Evolutionary conservation across 2,113 vertebrate genomes (phyloP).

Genomic region (Argyrosomus japonicus): DNA sequence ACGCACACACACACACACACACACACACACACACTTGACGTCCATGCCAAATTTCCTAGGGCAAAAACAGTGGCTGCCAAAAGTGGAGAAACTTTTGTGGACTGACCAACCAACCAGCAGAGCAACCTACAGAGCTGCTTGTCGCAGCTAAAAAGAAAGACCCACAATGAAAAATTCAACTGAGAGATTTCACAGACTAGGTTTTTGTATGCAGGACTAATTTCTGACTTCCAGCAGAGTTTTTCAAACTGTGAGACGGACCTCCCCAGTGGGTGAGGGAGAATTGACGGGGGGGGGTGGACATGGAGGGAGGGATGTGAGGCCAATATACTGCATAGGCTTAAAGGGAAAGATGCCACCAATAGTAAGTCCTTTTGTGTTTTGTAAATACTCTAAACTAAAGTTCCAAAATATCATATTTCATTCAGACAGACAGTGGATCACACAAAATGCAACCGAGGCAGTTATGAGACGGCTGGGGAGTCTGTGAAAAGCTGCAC

Average conservation of each 20-base stretch:
- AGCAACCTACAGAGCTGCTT: too few relatives aligned
- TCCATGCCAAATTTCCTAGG: too few relatives aligned
- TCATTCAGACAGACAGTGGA: neutral
- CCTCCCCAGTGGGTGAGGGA: neutral
- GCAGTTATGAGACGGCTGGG: neutral
- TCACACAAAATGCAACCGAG: constrained; percentile 4
- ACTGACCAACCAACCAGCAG: too few relatives aligned
- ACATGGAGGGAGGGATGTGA: neutral
- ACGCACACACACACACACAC: too few relatives aligned
- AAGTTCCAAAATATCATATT: neutral
- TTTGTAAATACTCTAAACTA: neutral
- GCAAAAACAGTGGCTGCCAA: too few relatives aligned
- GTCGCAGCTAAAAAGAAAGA: too few relatives aligned
- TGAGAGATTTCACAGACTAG: neutral
- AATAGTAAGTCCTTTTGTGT: neutral
- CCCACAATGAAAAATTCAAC: too few relatives aligned
- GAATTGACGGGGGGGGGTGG: neutral
- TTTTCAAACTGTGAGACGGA: neutral
- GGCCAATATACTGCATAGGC: neutral
- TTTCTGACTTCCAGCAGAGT: neutral
- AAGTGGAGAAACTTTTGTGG: too few relatives aligned
- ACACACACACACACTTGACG: too few relatives aligned
- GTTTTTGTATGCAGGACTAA: neutral
- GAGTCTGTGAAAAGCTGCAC: constrained; percentile 15
- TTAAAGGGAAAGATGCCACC: neutral